These are phyloP conservation scores for Bettongia penicillata DNA, from an alignment of 2,113 vertebrate genomes.

Conservation along the genomic window DNA sequence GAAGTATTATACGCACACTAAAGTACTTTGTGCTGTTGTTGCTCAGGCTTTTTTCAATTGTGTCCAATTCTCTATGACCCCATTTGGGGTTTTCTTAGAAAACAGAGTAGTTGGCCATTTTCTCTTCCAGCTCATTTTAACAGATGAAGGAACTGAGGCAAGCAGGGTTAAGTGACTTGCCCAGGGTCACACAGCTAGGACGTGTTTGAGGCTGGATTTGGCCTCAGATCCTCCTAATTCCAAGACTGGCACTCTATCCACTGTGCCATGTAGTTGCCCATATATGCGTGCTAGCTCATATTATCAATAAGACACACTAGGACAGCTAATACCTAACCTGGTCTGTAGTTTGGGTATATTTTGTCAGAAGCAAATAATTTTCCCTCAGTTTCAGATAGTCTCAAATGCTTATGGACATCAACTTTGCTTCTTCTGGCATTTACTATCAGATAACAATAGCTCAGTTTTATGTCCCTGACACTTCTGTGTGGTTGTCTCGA, in stretches of 20 bases:
- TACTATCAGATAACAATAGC: not conserved
- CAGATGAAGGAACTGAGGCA: not conserved
- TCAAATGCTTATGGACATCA: not conserved
- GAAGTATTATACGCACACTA: not conserved
- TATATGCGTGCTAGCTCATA: not conserved
- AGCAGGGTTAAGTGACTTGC: not conserved
- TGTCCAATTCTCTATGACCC: not conserved
- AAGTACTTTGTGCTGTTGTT: not conserved
- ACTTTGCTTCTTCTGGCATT: not conserved
- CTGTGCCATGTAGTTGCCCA: not conserved
- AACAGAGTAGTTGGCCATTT: not conserved
- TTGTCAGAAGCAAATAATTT: constrained; percentile 18
- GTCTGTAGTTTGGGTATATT: not conserved
- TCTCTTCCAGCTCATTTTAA: not conserved
- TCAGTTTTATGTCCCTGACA: constrained; percentile 35
- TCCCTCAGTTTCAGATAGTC: not conserved
- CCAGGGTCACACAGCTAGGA: not conserved
- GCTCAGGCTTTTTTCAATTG: not conserved
- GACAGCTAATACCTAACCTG: not conserved
- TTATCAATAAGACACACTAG: not conserved
- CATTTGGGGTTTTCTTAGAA: not conserved
- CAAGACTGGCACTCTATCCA: not conserved
- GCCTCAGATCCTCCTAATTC: not conserved
- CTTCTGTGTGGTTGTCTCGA: not conserved
- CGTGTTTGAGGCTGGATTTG: not conserved